These are phyloP conservation scores for Neodiprion virginianus DNA, from an alignment of 1,140 invertebrate species.

Conservation along the genomic window DNA sequence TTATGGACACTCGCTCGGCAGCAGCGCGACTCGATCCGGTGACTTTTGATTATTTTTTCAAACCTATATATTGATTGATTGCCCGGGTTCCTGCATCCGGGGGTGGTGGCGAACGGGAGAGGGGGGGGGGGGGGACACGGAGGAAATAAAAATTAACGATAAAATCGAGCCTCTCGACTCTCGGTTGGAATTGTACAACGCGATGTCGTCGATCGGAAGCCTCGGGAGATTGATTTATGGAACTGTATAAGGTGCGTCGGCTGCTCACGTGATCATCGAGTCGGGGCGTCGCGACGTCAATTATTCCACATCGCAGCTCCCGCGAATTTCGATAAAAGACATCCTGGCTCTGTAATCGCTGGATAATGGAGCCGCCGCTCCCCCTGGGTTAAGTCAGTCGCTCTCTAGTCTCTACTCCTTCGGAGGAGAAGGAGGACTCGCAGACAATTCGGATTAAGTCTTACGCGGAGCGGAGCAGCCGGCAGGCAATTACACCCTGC, in stretches of 20 bases:
- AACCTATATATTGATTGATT: background rate
- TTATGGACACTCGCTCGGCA: too few relatives aligned
- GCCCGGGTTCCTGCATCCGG: background rate
- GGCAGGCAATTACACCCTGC: background rate
- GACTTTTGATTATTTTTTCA: background rate
- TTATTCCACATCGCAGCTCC: background rate
- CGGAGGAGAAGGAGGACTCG: background rate
- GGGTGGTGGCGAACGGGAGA: background rate
- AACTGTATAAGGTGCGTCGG: background rate
- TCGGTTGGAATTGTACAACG: background rate
- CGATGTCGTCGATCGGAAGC: background rate
- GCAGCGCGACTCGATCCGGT: too few relatives aligned
- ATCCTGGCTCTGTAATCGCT: background rate
- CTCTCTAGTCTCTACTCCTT: too few relatives aligned
- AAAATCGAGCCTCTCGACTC: background rate
- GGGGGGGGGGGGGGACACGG: too few relatives aligned
- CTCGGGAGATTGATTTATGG: background rate
- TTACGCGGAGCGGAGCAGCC: background rate
- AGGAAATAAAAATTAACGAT: background rate
- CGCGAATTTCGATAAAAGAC: conserved; percentile 2
- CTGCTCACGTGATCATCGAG: background rate
- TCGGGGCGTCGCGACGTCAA: background rate
- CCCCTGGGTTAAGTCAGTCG: background rate
- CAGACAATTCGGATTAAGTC: conserved; percentile 5
- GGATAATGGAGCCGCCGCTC: background rate